phyloP scores from a whole-genome alignment of 2,113 vertebrate species.

The Terrapene triunguis region DNA sequence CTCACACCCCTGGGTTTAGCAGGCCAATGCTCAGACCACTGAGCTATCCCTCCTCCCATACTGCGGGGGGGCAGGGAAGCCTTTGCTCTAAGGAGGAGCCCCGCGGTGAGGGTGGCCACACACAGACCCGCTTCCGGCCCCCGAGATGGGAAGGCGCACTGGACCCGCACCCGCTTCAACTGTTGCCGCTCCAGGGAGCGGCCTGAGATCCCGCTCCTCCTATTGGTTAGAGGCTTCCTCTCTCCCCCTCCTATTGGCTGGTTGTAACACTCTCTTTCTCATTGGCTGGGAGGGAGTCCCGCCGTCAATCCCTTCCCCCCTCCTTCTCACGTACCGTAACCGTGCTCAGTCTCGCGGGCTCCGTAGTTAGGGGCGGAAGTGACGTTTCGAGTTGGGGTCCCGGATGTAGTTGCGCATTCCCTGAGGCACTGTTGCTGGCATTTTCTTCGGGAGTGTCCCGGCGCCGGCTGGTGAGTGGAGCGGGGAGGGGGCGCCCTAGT shows the following conservation, averaged over 20 bases:
- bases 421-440: accelerated
- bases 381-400: background rate
- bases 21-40: no score
- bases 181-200: no score
- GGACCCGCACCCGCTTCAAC: no score
- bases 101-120: no score
- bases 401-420: background rate
- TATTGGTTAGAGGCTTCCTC: background rate
- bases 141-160: no score
- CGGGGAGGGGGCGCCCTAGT: no score
- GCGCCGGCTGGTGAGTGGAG: background rate
- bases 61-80: no score
- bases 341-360: background rate
- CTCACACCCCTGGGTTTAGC: no score
- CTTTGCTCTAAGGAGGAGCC: no score
- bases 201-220: background rate
- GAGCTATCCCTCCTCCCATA: no score
- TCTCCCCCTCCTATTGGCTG: background rate
- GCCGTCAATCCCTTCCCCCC: background rate
- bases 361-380: background rate
- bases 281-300: background rate
- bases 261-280: background rate
- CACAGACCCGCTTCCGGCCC: no score
- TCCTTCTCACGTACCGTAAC: background rate
- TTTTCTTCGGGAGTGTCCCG: background rate